Percentiles rank a stretch among this genome's conserved stretches.
Conservation (phyloP, 2,888 invertebrate species). For the Diadromus collaris region DNA sequence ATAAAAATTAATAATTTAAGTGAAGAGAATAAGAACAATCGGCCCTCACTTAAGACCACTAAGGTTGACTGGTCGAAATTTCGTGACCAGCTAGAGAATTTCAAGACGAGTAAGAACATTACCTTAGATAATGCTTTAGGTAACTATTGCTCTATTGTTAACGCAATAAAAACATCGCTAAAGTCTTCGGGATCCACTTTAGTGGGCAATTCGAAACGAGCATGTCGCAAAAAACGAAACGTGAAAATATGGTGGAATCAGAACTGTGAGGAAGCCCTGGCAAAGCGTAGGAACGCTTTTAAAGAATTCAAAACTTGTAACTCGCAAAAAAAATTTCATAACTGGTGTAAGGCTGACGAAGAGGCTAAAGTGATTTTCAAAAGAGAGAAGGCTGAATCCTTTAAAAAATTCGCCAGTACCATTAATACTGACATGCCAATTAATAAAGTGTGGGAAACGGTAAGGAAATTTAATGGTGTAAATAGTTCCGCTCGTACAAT, state of each 20-base stretch:
- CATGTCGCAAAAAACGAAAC: not conserved
- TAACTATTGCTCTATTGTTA: not conserved
- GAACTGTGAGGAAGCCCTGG: not conserved
- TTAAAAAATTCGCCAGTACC: conserved; percentile 16
- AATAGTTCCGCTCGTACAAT: not conserved
- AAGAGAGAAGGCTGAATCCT: not conserved
- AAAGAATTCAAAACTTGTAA: not conserved
- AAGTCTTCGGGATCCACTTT: not conserved
- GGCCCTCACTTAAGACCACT: not conserved
- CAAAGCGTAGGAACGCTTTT: conserved; percentile 31
- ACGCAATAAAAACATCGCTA: not conserved
- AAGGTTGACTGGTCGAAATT: not conserved
- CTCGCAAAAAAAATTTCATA: not conserved
- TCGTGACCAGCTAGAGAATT: not conserved
- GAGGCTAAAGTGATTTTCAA: not conserved
- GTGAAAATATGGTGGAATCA: conserved; percentile 30
- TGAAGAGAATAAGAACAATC: not conserved
- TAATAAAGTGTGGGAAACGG: conserved; percentile 20
- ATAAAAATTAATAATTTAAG: not conserved
- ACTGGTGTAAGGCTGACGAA: not conserved
- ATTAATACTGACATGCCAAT: conserved; percentile 12
- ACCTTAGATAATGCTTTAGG: not conserved
- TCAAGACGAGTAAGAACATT: not conserved
- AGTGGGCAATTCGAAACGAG: not conserved
- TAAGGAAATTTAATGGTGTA: conserved; percentile 2